Evolutionary conservation across 1,140 invertebrate species (phyloP).

Genomic region (Potamilus streckersoni): DNA sequence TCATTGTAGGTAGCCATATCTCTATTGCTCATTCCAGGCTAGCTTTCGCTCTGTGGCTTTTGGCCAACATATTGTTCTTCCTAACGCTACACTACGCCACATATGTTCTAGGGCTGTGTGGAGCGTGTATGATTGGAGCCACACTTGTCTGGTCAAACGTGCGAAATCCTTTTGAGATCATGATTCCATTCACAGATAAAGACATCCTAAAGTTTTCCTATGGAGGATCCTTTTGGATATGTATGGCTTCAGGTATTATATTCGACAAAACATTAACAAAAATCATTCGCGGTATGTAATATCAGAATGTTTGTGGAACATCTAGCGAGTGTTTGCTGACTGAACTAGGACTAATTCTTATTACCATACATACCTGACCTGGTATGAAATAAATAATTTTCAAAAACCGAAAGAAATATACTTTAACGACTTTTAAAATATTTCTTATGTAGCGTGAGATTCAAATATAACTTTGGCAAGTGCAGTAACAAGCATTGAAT

Average conservation of each 20-base stretch:
- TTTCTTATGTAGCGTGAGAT: too few species aligned
- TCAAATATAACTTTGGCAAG: too few species aligned
- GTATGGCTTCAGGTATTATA: constrained; percentile 82
- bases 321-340: neutral
- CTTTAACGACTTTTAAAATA: too few species aligned
- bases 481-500: too few species aligned
- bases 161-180: constrained; percentile 83
- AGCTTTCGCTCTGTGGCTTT: constrained; percentile 75
- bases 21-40: constrained; percentile 15
- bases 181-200: constrained; percentile 78
- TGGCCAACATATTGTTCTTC: constrained; percentile 91
- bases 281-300: neutral
- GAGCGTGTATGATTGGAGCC: constrained; percentile 75
- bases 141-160: constrained; percentile 86
- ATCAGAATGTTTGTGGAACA: neutral
- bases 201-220: constrained; percentile 71
- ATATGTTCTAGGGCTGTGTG: constrained; percentile 85
- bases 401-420: too few species aligned
- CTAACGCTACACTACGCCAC: constrained; percentile 94
- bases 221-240: constrained; percentile 95
- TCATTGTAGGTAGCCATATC: neutral
- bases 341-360: neutral
- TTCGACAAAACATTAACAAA: neutral
- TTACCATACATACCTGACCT: neutral
- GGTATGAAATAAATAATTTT: too few species aligned